Percentiles rank a stretch among this genome's conserved stretches.
These are phyloP conservation scores for Papilio polytes DNA, from an alignment of 1,140 invertebrate genomes.

Conservation along the genomic window DNA sequence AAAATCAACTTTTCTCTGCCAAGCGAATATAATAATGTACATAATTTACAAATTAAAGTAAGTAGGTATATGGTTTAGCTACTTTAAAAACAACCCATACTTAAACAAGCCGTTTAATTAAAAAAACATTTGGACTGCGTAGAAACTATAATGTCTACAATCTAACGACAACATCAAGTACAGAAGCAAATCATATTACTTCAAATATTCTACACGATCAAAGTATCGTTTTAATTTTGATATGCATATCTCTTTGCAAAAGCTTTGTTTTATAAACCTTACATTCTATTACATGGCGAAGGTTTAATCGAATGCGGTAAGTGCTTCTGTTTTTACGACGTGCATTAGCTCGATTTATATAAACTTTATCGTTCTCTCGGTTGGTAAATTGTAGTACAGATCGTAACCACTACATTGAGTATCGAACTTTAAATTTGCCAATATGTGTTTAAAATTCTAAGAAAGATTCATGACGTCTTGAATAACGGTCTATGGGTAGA, in stretches of 20 bases:
- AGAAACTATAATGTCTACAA: too few relatives aligned
- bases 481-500: conserved; percentile 51
- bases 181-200: too few relatives aligned
- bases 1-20: not conserved
- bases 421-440: not conserved
- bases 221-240: not conserved
- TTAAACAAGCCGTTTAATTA: too few relatives aligned
- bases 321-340: conserved; percentile 28
- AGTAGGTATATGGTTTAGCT: not conserved
- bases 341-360: conserved; percentile 15
- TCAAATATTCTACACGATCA: not conserved
- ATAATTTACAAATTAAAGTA: not conserved
- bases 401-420: not conserved
- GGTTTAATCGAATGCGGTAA: conserved; percentile 23
- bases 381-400: conserved; percentile 4
- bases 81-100: not conserved
- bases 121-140: too few relatives aligned
- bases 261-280: conserved; percentile 12
- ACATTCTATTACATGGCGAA: conserved; percentile 11
- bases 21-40: not conserved
- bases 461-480: conserved; percentile 7
- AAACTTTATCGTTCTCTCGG: not conserved
- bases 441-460: not conserved
- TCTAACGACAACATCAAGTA: too few relatives aligned
- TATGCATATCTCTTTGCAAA: not conserved